phyloP scores from a whole-genome alignment of 2,888 invertebrate genomes.

The Drymonia ruficornis region DNA sequence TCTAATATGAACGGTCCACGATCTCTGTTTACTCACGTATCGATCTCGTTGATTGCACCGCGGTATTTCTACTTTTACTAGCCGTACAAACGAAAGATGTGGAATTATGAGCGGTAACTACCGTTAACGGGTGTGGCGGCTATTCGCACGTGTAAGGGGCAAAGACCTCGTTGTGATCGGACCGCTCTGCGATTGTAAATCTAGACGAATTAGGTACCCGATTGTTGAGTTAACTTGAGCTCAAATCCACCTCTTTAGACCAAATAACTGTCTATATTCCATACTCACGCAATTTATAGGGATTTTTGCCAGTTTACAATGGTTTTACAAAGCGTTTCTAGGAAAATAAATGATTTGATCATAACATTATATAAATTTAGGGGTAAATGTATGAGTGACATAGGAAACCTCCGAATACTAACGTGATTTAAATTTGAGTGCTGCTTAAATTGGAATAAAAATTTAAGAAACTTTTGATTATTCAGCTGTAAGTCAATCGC shows the following conservation, averaged over 20 bases:
- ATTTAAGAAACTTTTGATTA: too few relatives aligned
- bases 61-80: constrained; percentile 36
- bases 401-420: too few relatives aligned
- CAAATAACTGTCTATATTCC: neutral
- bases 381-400: too few relatives aligned
- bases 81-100: constrained; percentile 42
- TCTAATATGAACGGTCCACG: neutral
- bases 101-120: constrained; percentile 54
- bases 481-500: too few relatives aligned
- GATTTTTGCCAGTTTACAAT: too few relatives aligned
- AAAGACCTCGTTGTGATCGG: constrained; percentile 58
- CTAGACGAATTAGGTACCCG: constrained; percentile 23
- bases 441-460: too few relatives aligned
- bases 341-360: too few relatives aligned
- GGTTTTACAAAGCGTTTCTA: too few relatives aligned
- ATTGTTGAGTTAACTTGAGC: constrained; percentile 26
- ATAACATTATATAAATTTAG: too few relatives aligned
- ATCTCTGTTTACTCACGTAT: constrained; percentile 15
- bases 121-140: constrained; percentile 68
- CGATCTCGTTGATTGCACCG: constrained; percentile 25
- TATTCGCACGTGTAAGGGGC: constrained; percentile 66
- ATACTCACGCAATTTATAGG: too few relatives aligned
- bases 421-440: too few relatives aligned
- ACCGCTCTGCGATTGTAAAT: constrained; percentile 39
- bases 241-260: constrained; percentile 14